Percentiles rank a stretch among this genome's conserved stretches.
Conservation (phyloP, 2,113 vertebrate genomes). For the Pedionomus torquatus region DNA sequence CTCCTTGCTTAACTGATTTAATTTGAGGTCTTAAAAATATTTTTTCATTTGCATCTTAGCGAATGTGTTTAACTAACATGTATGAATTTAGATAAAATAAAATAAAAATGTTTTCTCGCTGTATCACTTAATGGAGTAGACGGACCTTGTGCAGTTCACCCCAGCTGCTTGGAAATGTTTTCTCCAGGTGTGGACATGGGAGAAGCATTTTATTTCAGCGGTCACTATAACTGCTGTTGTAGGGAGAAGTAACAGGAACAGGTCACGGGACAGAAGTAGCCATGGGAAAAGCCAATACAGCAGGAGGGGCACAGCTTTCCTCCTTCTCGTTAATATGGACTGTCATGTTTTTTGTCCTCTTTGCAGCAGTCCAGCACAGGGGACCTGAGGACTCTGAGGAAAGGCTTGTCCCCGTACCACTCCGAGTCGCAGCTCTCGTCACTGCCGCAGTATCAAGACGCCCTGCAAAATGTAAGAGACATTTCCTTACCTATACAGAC, state of each 20-base stretch:
- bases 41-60: background rate
- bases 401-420: conserved; percentile 91
- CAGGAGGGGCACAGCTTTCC: background rate
- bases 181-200: background rate
- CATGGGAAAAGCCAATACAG: background rate
- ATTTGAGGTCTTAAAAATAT: background rate
- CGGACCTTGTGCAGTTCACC: background rate
- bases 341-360: background rate
- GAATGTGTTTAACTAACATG: background rate
- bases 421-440: conserved; percentile 93
- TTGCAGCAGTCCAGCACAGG: conserved; percentile 83
- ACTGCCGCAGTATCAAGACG: conserved; percentile 88
- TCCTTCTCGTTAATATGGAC: background rate
- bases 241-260: background rate
- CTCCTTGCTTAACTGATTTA: background rate
- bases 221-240: background rate
- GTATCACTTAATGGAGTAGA: background rate
- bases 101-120: background rate
- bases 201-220: background rate
- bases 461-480: conserved; percentile 87
- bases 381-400: conserved; percentile 89
- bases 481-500: background rate
- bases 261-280: background rate
- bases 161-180: background rate
- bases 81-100: background rate